phyloP scores from a whole-genome alignment of 2,113 vertebrate genomes.

The Dasypus novemcinctus region DNA sequence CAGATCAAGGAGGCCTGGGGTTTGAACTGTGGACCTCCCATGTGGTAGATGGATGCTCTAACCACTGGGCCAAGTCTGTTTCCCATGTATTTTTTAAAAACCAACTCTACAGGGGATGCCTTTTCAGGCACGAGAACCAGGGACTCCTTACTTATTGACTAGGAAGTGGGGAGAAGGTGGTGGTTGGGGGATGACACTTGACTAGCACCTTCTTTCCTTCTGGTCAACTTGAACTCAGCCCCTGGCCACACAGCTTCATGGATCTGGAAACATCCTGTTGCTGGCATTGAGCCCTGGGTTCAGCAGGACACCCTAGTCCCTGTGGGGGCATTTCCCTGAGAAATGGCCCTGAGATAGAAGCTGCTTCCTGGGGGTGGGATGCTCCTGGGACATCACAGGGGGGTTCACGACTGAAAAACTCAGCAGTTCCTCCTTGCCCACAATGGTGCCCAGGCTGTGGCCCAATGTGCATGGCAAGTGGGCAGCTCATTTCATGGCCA shows the following conservation, averaged over 20 bases:
- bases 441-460: background rate
- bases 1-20: too few relatives aligned
- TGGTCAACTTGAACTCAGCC: background rate
- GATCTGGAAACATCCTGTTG: background rate
- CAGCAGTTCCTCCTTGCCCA: background rate
- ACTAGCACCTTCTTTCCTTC: background rate
- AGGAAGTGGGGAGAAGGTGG: background rate
- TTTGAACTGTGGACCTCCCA: too few relatives aligned
- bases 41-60: too few relatives aligned
- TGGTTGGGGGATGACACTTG: background rate
- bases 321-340: conserved; percentile 16
- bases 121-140: background rate
- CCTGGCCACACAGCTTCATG: background rate
- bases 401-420: conserved; percentile 62
- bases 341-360: conserved; percentile 62
- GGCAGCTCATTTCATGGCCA: background rate
- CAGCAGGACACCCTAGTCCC: conserved; percentile 43
- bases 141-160: background rate
- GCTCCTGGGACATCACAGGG: conserved; percentile 17
- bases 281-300: background rate
- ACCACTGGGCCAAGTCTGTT: too few relatives aligned
- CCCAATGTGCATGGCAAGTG: background rate
- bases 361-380: conserved; percentile 29
- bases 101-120: background rate
- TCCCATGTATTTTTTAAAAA: background rate